These are phyloP conservation scores for Oikopleura dioica DNA, from an alignment of 23 tunicate genomes.

Conservation along the genomic window DNA sequence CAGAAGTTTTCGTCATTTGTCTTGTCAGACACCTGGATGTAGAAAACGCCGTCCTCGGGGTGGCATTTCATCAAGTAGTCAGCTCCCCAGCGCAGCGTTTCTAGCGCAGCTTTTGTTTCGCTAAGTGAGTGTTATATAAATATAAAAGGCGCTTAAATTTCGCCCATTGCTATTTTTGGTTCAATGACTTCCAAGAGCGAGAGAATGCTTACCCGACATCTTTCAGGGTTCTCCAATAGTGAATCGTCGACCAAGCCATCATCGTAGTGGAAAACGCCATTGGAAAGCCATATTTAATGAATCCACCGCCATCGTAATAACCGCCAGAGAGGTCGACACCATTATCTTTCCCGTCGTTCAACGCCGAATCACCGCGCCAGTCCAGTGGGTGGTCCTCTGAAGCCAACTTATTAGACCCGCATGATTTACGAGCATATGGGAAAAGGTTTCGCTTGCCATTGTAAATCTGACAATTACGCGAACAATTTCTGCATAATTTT, in stretches of 20 bases:
- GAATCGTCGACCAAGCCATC: neutral
- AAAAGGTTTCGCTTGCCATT: no score
- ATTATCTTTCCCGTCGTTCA: slow-evolving; percentile 42
- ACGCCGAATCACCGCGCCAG: slow-evolving; percentile 54
- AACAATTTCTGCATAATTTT: no score
- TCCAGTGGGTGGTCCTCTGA: slow-evolving; percentile 36
- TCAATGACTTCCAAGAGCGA: no score
- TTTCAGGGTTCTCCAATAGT: neutral
- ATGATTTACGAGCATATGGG: neutral
- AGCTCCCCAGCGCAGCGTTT: neutral
- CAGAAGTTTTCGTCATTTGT: neutral
- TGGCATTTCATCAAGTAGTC: neutral
- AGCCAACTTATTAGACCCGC: no score
- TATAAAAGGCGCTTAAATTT: neutral
- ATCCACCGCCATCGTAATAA: slow-evolving; percentile 47
- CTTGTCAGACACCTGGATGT: neutral
- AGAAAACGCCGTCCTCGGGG: neutral
- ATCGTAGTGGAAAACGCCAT: neutral
- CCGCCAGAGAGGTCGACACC: slow-evolving; percentile 55
- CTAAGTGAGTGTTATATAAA: neutral
- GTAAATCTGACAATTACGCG: no score
- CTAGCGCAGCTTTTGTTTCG: neutral
- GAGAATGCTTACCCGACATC: no score
- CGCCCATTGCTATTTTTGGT: neutral
- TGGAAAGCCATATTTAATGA: neutral